These are phyloP conservation scores for Poliocrania exsul DNA, from an alignment of 2,797 vertebrate species.

Conservation along the genomic window DNA sequence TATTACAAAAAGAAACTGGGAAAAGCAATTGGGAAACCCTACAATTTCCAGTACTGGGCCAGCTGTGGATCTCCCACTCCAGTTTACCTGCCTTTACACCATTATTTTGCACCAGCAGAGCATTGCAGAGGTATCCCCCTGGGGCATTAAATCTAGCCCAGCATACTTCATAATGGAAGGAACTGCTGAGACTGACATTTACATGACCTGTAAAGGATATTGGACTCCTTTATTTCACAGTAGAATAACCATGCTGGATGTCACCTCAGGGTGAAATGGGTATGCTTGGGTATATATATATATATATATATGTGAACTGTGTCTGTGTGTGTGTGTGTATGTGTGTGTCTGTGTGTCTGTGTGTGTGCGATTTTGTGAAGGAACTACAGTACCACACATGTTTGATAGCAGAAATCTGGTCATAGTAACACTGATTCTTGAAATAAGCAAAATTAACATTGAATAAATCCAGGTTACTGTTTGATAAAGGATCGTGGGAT, in stretches of 20 bases:
- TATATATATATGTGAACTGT: too few relatives aligned
- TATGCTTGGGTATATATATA: accelerated
- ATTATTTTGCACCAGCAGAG: background rate
- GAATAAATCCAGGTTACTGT: background rate
- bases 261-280: background rate
- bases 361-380: background rate
- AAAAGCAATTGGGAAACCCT: background rate
- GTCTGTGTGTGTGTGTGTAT: background rate
- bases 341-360: background rate
- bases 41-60: background rate
- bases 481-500: background rate
- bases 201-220: constrained; percentile 33
- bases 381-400: background rate
- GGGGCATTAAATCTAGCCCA: constrained; percentile 22
- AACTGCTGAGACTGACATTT: constrained; percentile 41
- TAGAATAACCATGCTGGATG: constrained; percentile 13
- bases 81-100: background rate
- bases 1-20: background rate
- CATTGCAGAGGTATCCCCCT: background rate
- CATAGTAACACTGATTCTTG: background rate
- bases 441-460: background rate
- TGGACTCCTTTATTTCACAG: constrained; percentile 46
- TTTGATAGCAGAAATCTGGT: background rate
- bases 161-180: background rate
- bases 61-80: background rate